Evolutionary conservation across 2,113 vertebrate species (phyloP).

Genomic region (Onychostoma macrolepis): DNA sequence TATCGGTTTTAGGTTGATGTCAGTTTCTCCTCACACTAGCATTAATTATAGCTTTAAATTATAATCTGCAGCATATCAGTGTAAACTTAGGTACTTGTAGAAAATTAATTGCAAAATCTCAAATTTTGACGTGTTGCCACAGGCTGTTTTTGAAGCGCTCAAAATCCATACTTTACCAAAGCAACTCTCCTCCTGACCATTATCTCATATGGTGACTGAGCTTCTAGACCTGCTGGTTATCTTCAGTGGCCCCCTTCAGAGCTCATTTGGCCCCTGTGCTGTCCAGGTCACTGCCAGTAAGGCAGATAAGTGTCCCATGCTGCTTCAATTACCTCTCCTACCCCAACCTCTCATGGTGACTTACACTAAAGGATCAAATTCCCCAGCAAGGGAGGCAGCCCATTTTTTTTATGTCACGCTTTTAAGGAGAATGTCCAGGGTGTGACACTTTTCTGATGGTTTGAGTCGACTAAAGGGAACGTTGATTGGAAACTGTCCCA

Average conservation of each 20-base stretch:
- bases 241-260: slow-evolving; percentile 60
- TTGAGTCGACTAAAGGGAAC: slow-evolving; percentile 40
- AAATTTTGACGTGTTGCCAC: background rate
- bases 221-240: slow-evolving; percentile 60
- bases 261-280: slow-evolving; percentile 72
- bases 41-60: background rate
- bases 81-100: background rate
- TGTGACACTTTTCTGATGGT: background rate
- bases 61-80: background rate
- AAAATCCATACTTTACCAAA: background rate
- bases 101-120: background rate
- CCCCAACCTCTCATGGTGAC: slow-evolving; percentile 55
- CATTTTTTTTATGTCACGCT: slow-evolving; percentile 61
- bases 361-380: slow-evolving; percentile 64
- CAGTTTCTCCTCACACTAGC: background rate
- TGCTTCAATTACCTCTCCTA: slow-evolving; percentile 73
- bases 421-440: slow-evolving; percentile 55
- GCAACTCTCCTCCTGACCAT: slow-evolving; percentile 5
- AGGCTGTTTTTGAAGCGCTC: slow-evolving; percentile 14
- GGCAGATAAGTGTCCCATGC: slow-evolving; percentile 75
- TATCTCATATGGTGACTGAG: slow-evolving; percentile 45
- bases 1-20: background rate
- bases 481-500: slow-evolving; percentile 61
- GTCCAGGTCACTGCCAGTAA: slow-evolving; percentile 69
- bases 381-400: slow-evolving; percentile 58